Evolutionary conservation across 2,888 invertebrate species (phyloP), one percentile per base, ranked within the genome.

Genomic region (Drosophila koepferae): DNA sequence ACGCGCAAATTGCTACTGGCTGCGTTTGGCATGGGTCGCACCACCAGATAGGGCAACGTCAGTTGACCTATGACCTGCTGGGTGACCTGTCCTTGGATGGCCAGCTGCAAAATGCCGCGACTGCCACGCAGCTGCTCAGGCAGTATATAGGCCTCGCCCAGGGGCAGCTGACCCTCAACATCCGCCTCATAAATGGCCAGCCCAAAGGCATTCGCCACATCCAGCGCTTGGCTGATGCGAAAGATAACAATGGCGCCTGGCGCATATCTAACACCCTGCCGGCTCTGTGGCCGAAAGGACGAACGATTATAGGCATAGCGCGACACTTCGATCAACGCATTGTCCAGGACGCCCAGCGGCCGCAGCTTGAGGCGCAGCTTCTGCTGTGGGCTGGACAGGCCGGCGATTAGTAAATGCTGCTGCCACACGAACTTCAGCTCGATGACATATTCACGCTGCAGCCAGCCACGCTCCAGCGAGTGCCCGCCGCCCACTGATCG

Each of bases 61-160:
- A 97, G 93, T 86, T 96, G 95, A 66, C 98, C 98, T 66, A 98
- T 95, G 85, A 96, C 95, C 95, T 98, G 95, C 3, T 65, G 58
- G 95, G 96, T 43, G 92, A 94, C 58, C 96, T 97, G 56, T 96
- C 53, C 51, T 34, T 72, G 72, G 5, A 97, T 53, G 97, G 98
- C 79, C 54, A 98, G 94, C 72, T 96, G 95, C 8, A 96, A 92
- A 18, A 94, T 94, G 7, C 97, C 97, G 78, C 96, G 96, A 54
- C 97, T 97, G 49, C 95, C 94, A 1, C 76, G 96, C 75, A 97
- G 93, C 89, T 96, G 96, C 79, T 96, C 95, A 0, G 98, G 97
- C 81, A 98, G 93, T 77, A 98, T 95, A 93, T 97, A 97, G 84
- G 96, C 96, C 91, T 97, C 97, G 0, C 98, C 98, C 55, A 98